Base-by-base conservation (phyloP, 1,140 invertebrate species). In the Sarcophaga peregrina region DNA sequence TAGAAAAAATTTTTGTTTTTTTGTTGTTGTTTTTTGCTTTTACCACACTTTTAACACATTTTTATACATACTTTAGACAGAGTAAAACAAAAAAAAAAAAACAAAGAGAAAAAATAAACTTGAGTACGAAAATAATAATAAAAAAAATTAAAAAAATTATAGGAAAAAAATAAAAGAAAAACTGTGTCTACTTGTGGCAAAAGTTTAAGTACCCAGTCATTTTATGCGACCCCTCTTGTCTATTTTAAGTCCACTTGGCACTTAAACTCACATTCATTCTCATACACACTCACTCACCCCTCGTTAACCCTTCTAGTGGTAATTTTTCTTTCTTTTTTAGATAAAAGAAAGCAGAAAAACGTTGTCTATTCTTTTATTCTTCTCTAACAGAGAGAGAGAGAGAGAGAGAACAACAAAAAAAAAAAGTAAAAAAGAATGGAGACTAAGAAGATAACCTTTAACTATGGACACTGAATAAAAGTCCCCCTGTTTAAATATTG, bases 141-240 rank as follows among this genome's bases (percentile, higher is more conserved):
- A 37, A 37, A 37, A 37, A 37, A 37, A 37, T 2, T 37, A 4
- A 4, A 37, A 1, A 37, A 37, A 37, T 2, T 2, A 37, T 37
- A 4, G 25, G n/a, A n/a, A n/a, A n/a, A 37, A 37, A 37, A 37
- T 37, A 37, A 37, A 37, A 37, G 25, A 37, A 58, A 58, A 58
- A 58, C 15, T 58, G 13, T 7, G n/a, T 58, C 54, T 58, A 58
- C 54, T 58, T 68, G 8, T 25, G n/a, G 62, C 62, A 20, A 68
- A 68, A 68, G 62, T 68, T 68, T 68, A 68, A 68, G 62, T 68
- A 68, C 17, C 25, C 7, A 68, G n/a, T 20, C 62, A 58, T n/a
- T 58, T n/a, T 15, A 68, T 20, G 17, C 17, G 20, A 20, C n/a
- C 17, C 8, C 62, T 20, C 62, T 68, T 68, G 62, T 68, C 62